These are phyloP conservation scores for Cerastis leucographa DNA, from an alignment of 2,888 invertebrate species.

Conservation along the genomic window DNA sequence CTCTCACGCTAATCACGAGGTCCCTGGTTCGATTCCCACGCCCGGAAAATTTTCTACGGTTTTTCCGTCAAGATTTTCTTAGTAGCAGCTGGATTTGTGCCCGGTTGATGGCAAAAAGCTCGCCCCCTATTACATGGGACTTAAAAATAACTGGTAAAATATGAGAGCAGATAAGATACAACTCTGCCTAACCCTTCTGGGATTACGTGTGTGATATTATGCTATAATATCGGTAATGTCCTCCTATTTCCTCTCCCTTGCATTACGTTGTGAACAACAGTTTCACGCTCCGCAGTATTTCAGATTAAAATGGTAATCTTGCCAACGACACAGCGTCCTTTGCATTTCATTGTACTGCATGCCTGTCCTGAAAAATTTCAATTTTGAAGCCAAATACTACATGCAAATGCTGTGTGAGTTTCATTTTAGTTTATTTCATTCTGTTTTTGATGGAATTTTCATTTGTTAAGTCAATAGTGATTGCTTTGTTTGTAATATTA, in stretches of 20 bases:
- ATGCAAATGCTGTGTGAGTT: slow-evolving; percentile 10
- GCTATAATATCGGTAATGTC: neutral
- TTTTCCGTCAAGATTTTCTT: neutral
- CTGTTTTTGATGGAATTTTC: slow-evolving; percentile 20
- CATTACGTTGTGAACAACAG: slow-evolving; percentile 2
- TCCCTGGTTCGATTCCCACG: neutral
- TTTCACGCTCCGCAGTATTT: slow-evolving; percentile 21
- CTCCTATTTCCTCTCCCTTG: neutral
- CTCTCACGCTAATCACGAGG: neutral
- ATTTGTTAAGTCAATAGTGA: slow-evolving; percentile 8
- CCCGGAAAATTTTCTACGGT: neutral
- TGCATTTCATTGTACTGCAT: slow-evolving; percentile 26
- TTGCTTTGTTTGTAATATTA: neutral
- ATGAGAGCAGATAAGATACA: neutral
- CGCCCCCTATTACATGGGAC: neutral
- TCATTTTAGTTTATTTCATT: slow-evolving; percentile 16
- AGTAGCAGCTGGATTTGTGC: neutral
- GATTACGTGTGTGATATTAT: neutral
- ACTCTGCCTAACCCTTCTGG: neutral
- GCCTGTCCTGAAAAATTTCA: slow-evolving; percentile 35
- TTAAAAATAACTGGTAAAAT: neutral
- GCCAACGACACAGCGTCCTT: neutral
- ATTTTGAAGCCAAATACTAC: slow-evolving; percentile 26
- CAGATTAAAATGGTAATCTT: slow-evolving; percentile 53
- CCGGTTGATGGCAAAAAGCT: neutral